Evolutionary conservation across 2,888 invertebrate species (phyloP), one percentile per base, ranked within the genome.

Genomic region (Penaeus monodon): DNA sequence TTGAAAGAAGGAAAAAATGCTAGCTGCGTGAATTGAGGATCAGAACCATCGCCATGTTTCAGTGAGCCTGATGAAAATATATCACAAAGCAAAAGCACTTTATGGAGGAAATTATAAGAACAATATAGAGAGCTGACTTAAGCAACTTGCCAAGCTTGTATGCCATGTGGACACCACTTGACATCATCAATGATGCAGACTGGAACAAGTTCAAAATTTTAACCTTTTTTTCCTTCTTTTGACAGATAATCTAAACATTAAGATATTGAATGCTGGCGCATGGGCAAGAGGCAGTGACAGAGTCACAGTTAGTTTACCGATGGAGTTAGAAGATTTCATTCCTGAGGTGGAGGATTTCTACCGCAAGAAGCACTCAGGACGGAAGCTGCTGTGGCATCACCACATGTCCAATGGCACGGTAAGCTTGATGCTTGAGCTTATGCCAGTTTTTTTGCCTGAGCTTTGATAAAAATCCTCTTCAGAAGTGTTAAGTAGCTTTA

Each of bases 271-370:
- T 93, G 98, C 98, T 73, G 99, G 99, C 66, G 99, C 99, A 3
- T 99, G 99, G 99, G 97, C 99, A 0, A 94, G 97, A 89, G 97
- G 98, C 80, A 97, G 97, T 88, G 99, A 99, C 92, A 94, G 98
- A 90, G 97, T 98, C 7, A 96, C 98, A 3, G 98, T 99, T 27
- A 97, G 98, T 92, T 94, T 99, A 91, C 99, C 99, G 29, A 94
- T 98, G 91, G 99, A 99, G 93, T 93, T 99, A 91, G 99, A 99
- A 93, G 99, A 99, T 93, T 98, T 98, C 92, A 98, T 99, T 91
- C 99, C 99, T 2, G 99, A 99, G 93, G 97, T 99, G 44, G 99
- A 99, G 93, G 98, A 99, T 90, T 99, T 99, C 93, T 99, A 99
- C 92, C 96, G 97, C 92, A 97, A 96, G 92, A 98, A 99, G 93